Percentiles rank a stretch among this genome's conserved stretches.
Conservation (phyloP, 64 coral and sea anemone species). For the Porites lutea region DNA sequence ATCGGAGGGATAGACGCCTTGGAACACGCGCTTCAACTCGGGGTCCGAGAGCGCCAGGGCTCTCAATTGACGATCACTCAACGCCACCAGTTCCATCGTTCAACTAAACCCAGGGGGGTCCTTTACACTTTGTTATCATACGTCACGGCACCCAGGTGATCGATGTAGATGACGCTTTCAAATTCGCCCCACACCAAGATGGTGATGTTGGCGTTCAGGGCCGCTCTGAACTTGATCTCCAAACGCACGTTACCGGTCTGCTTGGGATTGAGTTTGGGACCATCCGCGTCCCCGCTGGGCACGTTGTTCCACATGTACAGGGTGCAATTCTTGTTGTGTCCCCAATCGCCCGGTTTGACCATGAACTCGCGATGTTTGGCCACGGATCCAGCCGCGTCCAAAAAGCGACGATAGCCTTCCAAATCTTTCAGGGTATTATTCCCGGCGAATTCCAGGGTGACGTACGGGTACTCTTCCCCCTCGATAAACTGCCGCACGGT, state of each 20-base stretch:
- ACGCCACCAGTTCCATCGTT: too few relatives aligned
- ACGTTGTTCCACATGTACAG: constrained; percentile 49
- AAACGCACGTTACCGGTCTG: too few relatives aligned
- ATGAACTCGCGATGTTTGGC: not conserved
- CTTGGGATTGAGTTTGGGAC: too few relatives aligned
- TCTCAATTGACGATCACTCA: too few relatives aligned
- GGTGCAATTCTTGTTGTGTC: not conserved
- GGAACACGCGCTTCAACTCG: too few relatives aligned
- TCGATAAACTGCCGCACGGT: constrained; percentile 28
- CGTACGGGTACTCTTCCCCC: constrained; percentile 40
- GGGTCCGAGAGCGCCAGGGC: too few relatives aligned
- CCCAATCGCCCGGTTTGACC: constrained; percentile 47
- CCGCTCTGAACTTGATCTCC: too few relatives aligned
- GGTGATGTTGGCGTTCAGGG: too few relatives aligned
- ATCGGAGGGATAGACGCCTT: too few relatives aligned
- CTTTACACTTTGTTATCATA: too few relatives aligned
- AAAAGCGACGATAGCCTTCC: constrained; percentile 51
- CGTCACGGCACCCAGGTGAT: not conserved
- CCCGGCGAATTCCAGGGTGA: constrained; percentile 8
- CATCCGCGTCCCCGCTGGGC: constrained; percentile 1
- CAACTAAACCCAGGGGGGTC: too few relatives aligned
- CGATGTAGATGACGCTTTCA: not conserved
- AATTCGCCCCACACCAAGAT: too few relatives aligned
- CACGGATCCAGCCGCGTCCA: not conserved
- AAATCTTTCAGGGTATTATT: constrained; percentile 13